Base-by-base conservation (phyloP, 2,888 invertebrate genomes). In the Pediacus dermestoides region DNA sequence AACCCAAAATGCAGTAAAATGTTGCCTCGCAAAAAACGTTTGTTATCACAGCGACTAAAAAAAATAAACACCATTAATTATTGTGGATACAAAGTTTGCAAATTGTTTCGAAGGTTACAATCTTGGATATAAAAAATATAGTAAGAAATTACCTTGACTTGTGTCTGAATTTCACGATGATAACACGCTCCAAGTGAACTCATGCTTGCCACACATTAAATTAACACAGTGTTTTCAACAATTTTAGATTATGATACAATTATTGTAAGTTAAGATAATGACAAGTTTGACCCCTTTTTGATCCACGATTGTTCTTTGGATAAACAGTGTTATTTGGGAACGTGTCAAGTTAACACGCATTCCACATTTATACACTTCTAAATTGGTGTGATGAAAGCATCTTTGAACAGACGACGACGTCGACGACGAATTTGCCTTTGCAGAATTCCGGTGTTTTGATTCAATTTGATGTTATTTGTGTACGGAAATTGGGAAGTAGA, bases 381-480 rank as follows among this genome's bases (percentile, higher is more conserved):
- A n/a, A n/a, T n/a, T n/a, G n/a, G n/a, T n/a, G n/a, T n/a, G n/a
- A n/a, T n/a, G n/a, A n/a, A n/a, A n/a, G n/a, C n/a, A n/a, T n/a
- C n/a, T n/a, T n/a, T n/a, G n/a, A n/a, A n/a, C n/a, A n/a, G n/a
- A n/a, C n/a, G n/a, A n/a, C n/a, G n/a, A n/a, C n/a, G n/a, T n/a
- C n/a, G n/a, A n/a, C n/a, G n/a, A n/a, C n/a, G n/a, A n/a, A n/a
- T n/a, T n/a, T n/a, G n/a, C n/a, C n/a, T n/a, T n/a, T n/a, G n/a
- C n/a, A n/a, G n/a, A n/a, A n/a, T n/a, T n/a, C n/a, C n/a, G n/a
- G 37, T 35, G 37, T 30, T 36, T 48, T 55, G 58, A 64, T 57
- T 58, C 53, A 57, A 61, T 63, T 61, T 55, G 58, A 60, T 47
- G 59, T 63, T 61, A 61, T 61, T 57, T 52, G 52, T 46, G 42